These are phyloP conservation scores for Perdita meconis DNA, from an alignment of 2,888 invertebrate species.

Conservation along the genomic window DNA sequence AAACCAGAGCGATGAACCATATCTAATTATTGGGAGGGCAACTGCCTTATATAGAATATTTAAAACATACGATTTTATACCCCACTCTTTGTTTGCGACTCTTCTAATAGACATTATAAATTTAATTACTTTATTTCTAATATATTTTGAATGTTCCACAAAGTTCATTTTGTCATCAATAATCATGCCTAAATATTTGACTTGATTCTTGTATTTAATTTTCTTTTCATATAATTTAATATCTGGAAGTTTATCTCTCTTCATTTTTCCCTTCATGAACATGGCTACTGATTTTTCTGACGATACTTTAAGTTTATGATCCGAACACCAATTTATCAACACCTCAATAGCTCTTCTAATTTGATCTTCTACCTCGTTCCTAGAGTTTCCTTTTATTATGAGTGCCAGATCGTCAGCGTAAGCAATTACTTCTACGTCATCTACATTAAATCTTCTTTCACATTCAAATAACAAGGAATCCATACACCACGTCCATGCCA, in stretches of 20 bases:
- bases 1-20: conserved; percentile 21
- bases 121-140: conserved; percentile 2
- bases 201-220: neutral
- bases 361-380: neutral
- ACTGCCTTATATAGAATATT: conserved; percentile 15
- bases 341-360: neutral
- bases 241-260: neutral
- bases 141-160: neutral
- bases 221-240: neutral
- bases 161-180: conserved; percentile 34
- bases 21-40: conserved; percentile 19
- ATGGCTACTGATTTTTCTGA: neutral
- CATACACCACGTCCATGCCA: conserved; percentile 7
- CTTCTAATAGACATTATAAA: conserved; percentile 14
- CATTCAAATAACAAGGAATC: neutral
- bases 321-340: neutral
- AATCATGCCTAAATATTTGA: conserved; percentile 29
- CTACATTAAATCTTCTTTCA: neutral
- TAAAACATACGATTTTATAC: conserved; percentile 3
- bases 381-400: neutral
- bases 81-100: conserved; percentile 27
- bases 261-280: conserved; percentile 6
- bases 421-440: neutral
- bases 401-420: conserved; percentile 7
- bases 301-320: neutral